Conservation (phyloP, 1,140 invertebrate genomes). For the Drosophila oshimai region DNA sequence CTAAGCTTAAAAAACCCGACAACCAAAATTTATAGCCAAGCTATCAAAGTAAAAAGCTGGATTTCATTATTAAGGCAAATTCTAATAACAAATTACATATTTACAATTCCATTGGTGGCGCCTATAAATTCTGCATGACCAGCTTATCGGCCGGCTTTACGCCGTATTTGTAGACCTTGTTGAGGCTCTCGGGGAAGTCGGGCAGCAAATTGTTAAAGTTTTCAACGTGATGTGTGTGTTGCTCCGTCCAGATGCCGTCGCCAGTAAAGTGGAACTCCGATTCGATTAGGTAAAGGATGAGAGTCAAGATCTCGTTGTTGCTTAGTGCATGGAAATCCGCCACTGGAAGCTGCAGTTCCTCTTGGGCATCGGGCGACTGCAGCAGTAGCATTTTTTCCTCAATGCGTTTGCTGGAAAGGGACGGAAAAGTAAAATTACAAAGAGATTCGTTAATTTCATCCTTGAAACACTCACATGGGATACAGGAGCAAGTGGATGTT, state of each 20-base stretch:
- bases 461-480: slow-evolving; percentile 82
- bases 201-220: slow-evolving; percentile 80
- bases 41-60: not conserved
- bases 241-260: slow-evolving; percentile 83
- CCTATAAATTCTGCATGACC: slow-evolving; percentile 41
- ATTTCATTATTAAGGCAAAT: not conserved
- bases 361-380: slow-evolving; percentile 43
- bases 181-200: slow-evolving; percentile 75
- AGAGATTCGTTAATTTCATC: not conserved
- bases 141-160: slow-evolving; percentile 59
- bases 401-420: slow-evolving; percentile 60
- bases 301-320: slow-evolving; percentile 66
- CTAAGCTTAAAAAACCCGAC: too few species aligned
- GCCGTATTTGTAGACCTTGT: slow-evolving; percentile 80
- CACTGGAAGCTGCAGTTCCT: slow-evolving; percentile 61
- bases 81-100: slow-evolving; percentile 14
- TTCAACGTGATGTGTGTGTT: slow-evolving; percentile 74
- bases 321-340: slow-evolving; percentile 31
- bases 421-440: not conserved
- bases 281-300: slow-evolving; percentile 83
- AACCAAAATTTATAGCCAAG: not conserved
- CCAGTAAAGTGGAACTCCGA: slow-evolving; percentile 83
- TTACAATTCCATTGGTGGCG: slow-evolving; percentile 2
- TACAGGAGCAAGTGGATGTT: slow-evolving; percentile 85
- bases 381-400: slow-evolving; percentile 68